Base-by-base conservation (phyloP, 2,888 invertebrate genomes). In the Esperia sulphurella region DNA sequence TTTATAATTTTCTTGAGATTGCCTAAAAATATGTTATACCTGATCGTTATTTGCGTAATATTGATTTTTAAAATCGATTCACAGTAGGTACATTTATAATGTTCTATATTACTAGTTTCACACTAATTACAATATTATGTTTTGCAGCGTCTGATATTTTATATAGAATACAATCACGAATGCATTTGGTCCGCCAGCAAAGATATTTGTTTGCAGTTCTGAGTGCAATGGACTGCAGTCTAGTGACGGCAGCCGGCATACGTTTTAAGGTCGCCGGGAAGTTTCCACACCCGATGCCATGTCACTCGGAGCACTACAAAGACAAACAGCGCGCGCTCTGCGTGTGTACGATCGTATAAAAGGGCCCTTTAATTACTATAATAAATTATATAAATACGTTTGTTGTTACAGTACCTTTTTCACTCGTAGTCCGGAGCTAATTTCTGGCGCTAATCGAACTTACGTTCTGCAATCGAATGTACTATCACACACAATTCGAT, bases 331-430 rank as follows among this genome's bases (percentile, higher is more conserved):
- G 51, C 57, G 50, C 14, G 9, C 39, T 9, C n/a, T 2, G 21
- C 21, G 21, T 5, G n/a, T n/a, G n/a, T n/a, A n/a, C n/a, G n/a
- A n/a, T n/a, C n/a, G n/a, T n/a, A n/a, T n/a, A n/a, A n/a, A n/a
- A n/a, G n/a, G n/a, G n/a, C n/a, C n/a, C n/a, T n/a, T n/a, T n/a
- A n/a, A n/a, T n/a, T n/a, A 21, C 21, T 21, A 21, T 5, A 21
- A 21, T 3, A 21, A 5, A 5, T 21, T 21, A 2, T 28, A 1
- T 13, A 1, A 28, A 39, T 21, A 28, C 35, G 12, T 8, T 49
- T 52, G 30, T 49, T 63, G 21, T 5, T 67, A 75, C 67, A 57
- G 56, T 75, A 79, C 79, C 79, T 79, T 70, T 58, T 55, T 66
- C 58, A 59, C 55, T 59, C 53, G 65, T 57, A 53, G 59, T 54